These are phyloP conservation scores for Sebastolobus altivelis DNA, from an alignment of 2,797 vertebrate species.

Conservation along the genomic window DNA sequence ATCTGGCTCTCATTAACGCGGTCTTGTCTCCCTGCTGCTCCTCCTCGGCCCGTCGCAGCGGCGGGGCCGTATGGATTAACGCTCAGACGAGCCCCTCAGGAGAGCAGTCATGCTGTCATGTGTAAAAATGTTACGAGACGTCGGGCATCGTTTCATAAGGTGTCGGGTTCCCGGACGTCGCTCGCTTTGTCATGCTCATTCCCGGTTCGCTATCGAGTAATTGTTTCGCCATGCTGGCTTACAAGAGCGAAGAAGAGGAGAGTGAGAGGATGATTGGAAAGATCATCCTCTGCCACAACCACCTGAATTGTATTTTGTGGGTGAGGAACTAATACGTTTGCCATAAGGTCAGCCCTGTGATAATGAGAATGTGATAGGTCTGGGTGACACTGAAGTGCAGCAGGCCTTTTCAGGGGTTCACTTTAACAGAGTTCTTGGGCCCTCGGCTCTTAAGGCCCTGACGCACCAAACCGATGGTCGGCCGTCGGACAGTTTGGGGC, in stretches of 20 bases:
- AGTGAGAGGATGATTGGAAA: constrained; percentile 52
- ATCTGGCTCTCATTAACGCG: constrained; percentile 75
- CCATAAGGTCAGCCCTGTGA: constrained; percentile 44
- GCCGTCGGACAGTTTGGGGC: too few species aligned
- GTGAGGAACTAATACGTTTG: constrained; percentile 49
- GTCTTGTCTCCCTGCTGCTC: constrained; percentile 56
- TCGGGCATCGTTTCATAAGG: constrained; percentile 76
- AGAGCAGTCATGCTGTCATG: constrained; percentile 74
- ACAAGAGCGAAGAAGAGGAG: constrained; percentile 25
- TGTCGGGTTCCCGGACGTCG: constrained; percentile 74
- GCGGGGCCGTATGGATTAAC: constrained; percentile 59
- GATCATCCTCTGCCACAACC: constrained; percentile 30
- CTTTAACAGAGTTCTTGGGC: constrained; percentile 32
- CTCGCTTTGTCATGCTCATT: constrained; percentile 66
- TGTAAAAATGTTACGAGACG: constrained; percentile 75
- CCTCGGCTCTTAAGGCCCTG: background rate
- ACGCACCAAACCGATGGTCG: too few species aligned
- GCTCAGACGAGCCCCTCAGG: constrained; percentile 68
- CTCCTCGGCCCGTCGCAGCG: constrained; percentile 45
- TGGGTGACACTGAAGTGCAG: constrained; percentile 16
- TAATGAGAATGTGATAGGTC: constrained; percentile 33
- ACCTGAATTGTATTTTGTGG: constrained; percentile 27
- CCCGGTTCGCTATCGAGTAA: constrained; percentile 63
- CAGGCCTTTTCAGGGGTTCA: constrained; percentile 6
- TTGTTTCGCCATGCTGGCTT: constrained; percentile 70